Evolutionary conservation across 2,888 invertebrate species (phyloP), one percentile per base, ranked within the genome.

Genomic region (Lordiphosa andalusiaca): DNA sequence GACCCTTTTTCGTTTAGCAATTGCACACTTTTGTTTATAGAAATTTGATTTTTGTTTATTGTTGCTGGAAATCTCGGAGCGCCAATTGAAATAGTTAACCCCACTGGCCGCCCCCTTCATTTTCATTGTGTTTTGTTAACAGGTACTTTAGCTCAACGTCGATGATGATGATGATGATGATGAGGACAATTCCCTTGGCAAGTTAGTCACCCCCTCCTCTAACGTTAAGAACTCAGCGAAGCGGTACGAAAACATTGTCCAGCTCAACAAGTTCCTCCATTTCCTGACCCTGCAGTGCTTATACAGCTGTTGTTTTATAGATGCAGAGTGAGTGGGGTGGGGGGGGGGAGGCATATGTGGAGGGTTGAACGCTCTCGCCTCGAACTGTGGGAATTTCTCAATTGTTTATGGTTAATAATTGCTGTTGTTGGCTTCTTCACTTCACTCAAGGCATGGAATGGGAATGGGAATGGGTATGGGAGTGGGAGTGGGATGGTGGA

Each of bases 371-470:
- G 67, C 64, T 65, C 59, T 40, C 35, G 42, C 41, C 49, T 39
- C 51, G 53, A 70, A 85, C 83, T 86, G 86, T 86, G 86, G 84
- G 86, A 86, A 86, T 71, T 84, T 85, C 78, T 83, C 81, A 82
- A 86, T 85, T 85, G 86, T 82, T 86, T 73, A 73, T 78, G 83
- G 65, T 71, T 80, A 76, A 82, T 82, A 82, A 82, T 82, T 83
- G 83, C 76, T 81, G 75, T 84, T 84, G 80, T 77, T 77, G 77
- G 78, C 77, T 77, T 77, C 77, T 67, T 82, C 82, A 78, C 82
- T 78, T 77, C 63, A 25, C 25, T 6, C 6, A 25, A 58, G 53
- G 12, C n/a, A 12, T 23, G 42, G 42, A 7, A 16, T 16, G 10
- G 30, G n/a, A n/a, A n/a, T 16, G 16, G 16, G 16, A 16, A 1